phyloP scores from a whole-genome alignment of 2,797 vertebrate genomes.

The Lepus oiostolus region DNA sequence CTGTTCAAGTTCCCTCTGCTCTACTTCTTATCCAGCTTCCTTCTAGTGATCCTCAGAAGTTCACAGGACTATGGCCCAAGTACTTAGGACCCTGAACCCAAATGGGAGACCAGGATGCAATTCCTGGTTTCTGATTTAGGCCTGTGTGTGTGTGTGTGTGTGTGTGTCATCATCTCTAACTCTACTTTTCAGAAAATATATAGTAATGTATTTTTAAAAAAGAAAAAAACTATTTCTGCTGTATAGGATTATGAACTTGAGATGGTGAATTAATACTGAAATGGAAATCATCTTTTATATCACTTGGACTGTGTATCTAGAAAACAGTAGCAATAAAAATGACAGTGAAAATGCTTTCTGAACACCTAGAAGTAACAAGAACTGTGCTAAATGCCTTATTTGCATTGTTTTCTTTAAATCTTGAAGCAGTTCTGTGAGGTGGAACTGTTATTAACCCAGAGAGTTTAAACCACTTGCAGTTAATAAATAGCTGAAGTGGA shows the following conservation, averaged over 20 bases:
- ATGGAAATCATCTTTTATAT: not conserved
- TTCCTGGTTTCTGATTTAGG: too few relatives aligned
- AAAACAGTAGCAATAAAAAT: not conserved
- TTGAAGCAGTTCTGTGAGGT: not conserved
- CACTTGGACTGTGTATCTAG: not conserved
- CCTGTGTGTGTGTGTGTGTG: too few relatives aligned
- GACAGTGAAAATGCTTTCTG: not conserved
- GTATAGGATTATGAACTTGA: not conserved
- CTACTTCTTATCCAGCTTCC: too few relatives aligned
- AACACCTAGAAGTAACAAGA: not conserved
- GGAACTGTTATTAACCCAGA: not conserved
- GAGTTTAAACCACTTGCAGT: not conserved
- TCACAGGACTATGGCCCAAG: too few relatives aligned
- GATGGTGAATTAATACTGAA: not conserved
- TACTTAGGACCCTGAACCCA: too few relatives aligned
- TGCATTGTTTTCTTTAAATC: not conserved
- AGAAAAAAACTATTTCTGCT: not conserved
- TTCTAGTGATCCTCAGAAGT: too few relatives aligned
- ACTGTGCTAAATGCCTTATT: not conserved
- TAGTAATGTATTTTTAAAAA: too few relatives aligned
- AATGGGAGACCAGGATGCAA: too few relatives aligned
- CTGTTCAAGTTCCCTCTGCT: too few relatives aligned
- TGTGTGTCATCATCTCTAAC: too few relatives aligned
- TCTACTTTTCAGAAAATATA: too few relatives aligned
- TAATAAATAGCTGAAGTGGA: not conserved